Conservation (phyloP, 2,888 invertebrate species). For the Lutraria lutraria region DNA sequence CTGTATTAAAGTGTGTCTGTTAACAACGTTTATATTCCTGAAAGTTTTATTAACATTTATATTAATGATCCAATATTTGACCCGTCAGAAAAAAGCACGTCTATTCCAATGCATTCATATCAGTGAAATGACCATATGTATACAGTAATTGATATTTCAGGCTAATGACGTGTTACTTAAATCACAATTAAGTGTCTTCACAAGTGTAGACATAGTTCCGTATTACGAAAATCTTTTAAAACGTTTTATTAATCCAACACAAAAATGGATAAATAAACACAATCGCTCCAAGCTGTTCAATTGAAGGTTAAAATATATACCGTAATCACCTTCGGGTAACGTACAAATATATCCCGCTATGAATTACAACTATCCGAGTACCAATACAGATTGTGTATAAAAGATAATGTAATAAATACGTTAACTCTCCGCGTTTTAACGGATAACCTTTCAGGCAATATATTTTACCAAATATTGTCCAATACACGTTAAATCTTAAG, state of each 20-base stretch:
- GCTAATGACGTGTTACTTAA: not conserved
- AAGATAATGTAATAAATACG: not conserved
- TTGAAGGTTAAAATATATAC: not conserved
- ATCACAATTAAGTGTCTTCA: not conserved
- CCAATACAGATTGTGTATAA: not conserved
- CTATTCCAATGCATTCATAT: not conserved
- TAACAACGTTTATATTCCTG: no score
- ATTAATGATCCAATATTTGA: no score
- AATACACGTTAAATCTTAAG: not conserved
- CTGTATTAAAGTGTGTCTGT: no score
- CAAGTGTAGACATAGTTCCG: not conserved
- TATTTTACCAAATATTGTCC: not conserved
- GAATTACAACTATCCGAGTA: not conserved
- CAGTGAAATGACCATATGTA: not conserved
- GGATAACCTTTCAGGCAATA: not conserved
- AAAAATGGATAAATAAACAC: constrained; percentile 6
- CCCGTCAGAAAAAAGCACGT: not conserved
- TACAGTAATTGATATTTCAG: not conserved
- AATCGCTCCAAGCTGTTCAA: not conserved
- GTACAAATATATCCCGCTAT: not conserved
- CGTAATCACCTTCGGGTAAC: not conserved
- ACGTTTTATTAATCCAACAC: not conserved
- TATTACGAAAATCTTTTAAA: not conserved
- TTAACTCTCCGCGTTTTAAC: not conserved
- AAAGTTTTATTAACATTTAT: no score